Evolutionary conservation across 2,113 vertebrate genomes (phyloP).

Genomic region (Promerops cafer): DNA sequence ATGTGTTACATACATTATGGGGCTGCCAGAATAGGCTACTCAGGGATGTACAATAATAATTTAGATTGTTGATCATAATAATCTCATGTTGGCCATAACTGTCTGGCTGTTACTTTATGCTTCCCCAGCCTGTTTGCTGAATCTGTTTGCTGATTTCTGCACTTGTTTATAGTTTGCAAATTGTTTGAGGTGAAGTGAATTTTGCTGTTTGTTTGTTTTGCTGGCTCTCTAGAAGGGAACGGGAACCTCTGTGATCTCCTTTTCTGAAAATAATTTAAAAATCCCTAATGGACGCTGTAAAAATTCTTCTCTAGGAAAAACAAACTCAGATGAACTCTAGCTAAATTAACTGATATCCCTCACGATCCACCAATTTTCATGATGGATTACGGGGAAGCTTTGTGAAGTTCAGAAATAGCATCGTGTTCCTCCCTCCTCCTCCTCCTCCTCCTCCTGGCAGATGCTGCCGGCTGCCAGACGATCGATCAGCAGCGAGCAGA

Average conservation of each 20-base stretch:
- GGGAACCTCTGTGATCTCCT: background rate
- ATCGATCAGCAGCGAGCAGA: background rate
- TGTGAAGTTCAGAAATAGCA: background rate
- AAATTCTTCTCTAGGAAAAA: background rate
- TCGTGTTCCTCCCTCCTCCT: background rate
- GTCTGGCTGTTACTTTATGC: constrained; percentile 34
- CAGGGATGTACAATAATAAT: constrained; percentile 42
- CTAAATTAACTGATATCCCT: constrained; percentile 14
- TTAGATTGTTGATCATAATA: constrained; percentile 40
- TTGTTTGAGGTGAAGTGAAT: background rate
- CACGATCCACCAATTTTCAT: background rate
- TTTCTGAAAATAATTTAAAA: background rate
- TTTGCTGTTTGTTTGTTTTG: constrained; percentile 5
- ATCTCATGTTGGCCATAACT: constrained; percentile 30
- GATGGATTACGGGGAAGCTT: background rate
- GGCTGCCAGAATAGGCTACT: constrained; percentile 21
- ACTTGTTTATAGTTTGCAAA: background rate
- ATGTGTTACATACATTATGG: background rate
- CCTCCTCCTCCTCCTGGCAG: background rate
- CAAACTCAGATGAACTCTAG: background rate
- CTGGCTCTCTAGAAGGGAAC: background rate
- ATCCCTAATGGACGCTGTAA: background rate
- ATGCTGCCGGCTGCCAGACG: background rate
- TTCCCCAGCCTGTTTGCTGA: constrained; percentile 2
- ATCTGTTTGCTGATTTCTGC: background rate